Evolutionary conservation across 2,888 invertebrate species (phyloP).

Genomic region (Heliconius hortense): DNA sequence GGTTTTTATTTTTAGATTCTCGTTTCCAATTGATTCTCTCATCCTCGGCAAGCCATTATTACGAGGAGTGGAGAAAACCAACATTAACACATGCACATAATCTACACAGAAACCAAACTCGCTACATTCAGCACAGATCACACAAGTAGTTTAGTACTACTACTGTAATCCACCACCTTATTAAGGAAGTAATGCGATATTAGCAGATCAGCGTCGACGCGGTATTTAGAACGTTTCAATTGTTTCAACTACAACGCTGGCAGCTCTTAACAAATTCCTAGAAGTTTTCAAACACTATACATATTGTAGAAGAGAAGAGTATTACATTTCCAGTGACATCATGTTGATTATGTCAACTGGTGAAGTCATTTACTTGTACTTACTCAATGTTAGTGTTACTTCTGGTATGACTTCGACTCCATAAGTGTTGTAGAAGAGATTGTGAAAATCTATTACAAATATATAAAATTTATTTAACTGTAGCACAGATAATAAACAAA

Average conservation of each 20-base stretch:
- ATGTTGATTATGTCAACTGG: neutral
- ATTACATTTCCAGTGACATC: constrained; percentile 23
- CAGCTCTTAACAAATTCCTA: constrained; percentile 18
- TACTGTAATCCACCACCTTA: neutral
- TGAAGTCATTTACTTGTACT: neutral
- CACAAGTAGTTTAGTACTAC: neutral
- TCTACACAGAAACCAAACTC: too few relatives aligned
- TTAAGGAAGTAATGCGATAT: neutral
- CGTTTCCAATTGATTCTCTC: too few relatives aligned
- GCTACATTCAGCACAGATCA: neutral
- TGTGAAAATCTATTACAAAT: neutral
- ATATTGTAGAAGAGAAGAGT: neutral
- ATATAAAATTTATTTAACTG: too few relatives aligned
- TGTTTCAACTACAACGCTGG: constrained; percentile 16
- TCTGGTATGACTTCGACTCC: neutral
- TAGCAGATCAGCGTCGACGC: neutral
- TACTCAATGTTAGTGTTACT: neutral
- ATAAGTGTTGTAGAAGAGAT: neutral
- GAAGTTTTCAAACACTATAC: constrained; percentile 13
- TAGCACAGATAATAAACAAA: too few relatives aligned
- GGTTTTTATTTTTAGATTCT: too few relatives aligned
- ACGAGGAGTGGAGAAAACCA: too few relatives aligned
- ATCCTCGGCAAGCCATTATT: too few relatives aligned
- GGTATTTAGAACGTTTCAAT: constrained; percentile 22
- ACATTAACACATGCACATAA: too few relatives aligned